These are phyloP conservation scores for Sebastes aleutianus DNA, from an alignment of 2,797 vertebrate genomes.

Conservation along the genomic window DNA sequence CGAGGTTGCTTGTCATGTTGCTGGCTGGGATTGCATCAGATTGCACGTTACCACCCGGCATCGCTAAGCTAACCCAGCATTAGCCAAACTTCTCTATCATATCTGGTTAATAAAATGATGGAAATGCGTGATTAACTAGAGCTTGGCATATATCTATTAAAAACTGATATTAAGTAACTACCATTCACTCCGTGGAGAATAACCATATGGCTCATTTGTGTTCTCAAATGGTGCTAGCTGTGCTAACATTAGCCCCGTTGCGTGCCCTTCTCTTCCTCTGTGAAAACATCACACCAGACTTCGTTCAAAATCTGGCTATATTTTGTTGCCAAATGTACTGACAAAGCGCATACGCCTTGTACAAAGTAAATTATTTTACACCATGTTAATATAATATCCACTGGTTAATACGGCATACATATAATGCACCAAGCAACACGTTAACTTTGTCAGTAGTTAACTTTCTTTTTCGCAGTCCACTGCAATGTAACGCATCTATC, in stretches of 20 bases:
- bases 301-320: neutral
- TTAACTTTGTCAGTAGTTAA: neutral
- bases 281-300: neutral
- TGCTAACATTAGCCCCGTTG: constrained; percentile 36
- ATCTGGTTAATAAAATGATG: too few species aligned
- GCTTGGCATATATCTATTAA: accelerated
- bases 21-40: constrained; percentile 89
- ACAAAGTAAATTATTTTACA: accelerated
- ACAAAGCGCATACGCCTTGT: accelerated
- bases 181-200: neutral
- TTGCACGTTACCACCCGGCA: constrained; percentile 34
- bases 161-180: neutral
- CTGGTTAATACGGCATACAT: neutral
- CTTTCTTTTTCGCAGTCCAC: neutral
- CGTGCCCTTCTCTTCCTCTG: neutral
- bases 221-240: constrained; percentile 4
- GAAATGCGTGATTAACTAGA: accelerated
- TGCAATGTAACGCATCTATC: neutral
- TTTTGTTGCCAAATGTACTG: neutral
- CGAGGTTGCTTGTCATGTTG: constrained; percentile 56
- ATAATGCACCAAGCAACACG: neutral
- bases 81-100: neutral
- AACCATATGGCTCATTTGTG: neutral
- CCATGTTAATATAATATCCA: neutral
- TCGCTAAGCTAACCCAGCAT: constrained; percentile 34